Conservation (phyloP, 2,888 invertebrate species). For the Mylabris sibirica region DNA sequence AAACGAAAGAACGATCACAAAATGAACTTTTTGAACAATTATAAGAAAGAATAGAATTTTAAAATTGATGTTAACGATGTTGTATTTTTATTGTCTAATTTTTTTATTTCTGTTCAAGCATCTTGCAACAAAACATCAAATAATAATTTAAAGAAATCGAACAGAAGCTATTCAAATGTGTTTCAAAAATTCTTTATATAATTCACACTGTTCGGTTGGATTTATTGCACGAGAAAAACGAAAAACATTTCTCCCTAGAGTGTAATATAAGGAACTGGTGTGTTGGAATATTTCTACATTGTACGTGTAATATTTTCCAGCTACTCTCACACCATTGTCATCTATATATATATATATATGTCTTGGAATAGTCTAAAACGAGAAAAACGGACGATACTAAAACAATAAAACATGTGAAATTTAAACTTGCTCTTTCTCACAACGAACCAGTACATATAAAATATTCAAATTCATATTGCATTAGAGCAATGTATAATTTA, state of each 20-base stretch:
- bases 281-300: slow-evolving; percentile 5
- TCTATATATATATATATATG: slow-evolving; percentile 5
- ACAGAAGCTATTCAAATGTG: slow-evolving; percentile 28
- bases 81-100: not conserved
- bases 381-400: not conserved
- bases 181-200: slow-evolving; percentile 33
- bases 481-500: too few species aligned
- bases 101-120: too few species aligned
- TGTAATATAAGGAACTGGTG: slow-evolving; percentile 27
- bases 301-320: slow-evolving; percentile 2
- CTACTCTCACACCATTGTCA: not conserved
- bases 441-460: not conserved
- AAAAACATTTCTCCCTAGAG: slow-evolving; percentile 29
- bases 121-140: slow-evolving; percentile 17
- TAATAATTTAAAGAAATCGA: slow-evolving; percentile 30
- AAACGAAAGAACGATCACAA: too few species aligned
- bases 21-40: too few species aligned
- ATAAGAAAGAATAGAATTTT: too few species aligned
- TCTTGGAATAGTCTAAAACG: not conserved
- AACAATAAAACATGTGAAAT: not conserved
- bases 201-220: slow-evolving; percentile 28
- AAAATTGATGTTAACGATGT: too few species aligned
- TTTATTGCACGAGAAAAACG: slow-evolving; percentile 23
- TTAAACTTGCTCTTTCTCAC: not conserved
- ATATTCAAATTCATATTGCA: not conserved